A percentile compares a stretch with the other conserved stretches of the same genome.
Conservation (phyloP, 2,888 invertebrate genomes). For the Brachyopa scutellaris region DNA sequence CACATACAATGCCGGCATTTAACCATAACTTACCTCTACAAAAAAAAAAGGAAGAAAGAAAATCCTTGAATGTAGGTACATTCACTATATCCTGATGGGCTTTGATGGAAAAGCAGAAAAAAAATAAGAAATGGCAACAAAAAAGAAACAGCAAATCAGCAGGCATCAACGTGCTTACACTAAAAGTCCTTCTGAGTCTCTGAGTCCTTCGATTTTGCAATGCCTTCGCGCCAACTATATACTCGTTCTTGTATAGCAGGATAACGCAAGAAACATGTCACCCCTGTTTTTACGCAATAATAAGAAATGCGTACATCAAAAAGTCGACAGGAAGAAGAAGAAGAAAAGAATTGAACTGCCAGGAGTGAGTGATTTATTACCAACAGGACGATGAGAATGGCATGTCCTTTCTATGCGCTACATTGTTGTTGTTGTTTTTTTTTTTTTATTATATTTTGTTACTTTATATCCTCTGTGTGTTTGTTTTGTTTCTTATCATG, state of each 20-base stretch:
- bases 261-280: constrained; percentile 65
- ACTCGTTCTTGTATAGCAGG: no score
- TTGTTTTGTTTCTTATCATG: constrained; percentile 57
- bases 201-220: constrained; percentile 57
- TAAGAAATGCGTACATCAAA: constrained; percentile 70
- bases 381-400: constrained; percentile 66
- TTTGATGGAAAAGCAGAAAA: constrained; percentile 59
- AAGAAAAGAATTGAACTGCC: constrained; percentile 69
- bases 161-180: constrained; percentile 25
- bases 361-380: constrained; percentile 72
- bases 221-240: constrained; percentile 11
- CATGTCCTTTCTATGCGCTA: constrained; percentile 34
- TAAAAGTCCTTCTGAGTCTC: constrained; percentile 41
- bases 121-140: background rate
- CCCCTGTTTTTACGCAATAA: constrained; percentile 69
- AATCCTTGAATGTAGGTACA: constrained; percentile 38
- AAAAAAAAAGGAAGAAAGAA: constrained; percentile 32
- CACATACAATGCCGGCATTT: constrained; percentile 26
- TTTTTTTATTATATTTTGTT: background rate
- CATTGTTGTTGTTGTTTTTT: constrained; percentile 1
- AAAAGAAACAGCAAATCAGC: constrained; percentile 31
- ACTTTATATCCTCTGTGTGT: constrained; percentile 6
- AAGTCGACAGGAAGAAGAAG: constrained; percentile 48
- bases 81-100: constrained; percentile 49
- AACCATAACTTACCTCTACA: constrained; percentile 52